Evolutionary conservation across 2,113 vertebrate genomes (phyloP).

Genomic region (Trogon surrucura): DNA sequence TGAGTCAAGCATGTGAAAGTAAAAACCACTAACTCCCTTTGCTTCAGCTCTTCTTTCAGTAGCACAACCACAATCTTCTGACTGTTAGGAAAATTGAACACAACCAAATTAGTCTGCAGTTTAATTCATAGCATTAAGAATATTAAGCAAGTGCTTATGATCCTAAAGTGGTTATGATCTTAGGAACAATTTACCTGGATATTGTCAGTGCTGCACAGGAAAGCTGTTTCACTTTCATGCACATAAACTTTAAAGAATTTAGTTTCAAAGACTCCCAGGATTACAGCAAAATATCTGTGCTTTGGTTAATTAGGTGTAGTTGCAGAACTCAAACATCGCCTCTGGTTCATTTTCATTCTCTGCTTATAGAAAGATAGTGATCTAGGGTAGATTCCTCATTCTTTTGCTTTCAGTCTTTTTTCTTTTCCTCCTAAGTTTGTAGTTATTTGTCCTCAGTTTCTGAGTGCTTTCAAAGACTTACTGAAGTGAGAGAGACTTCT

Average conservation of each 20-base stretch:
- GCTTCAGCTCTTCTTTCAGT: not conserved
- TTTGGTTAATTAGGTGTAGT: not conserved
- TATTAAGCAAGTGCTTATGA: not conserved
- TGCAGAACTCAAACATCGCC: not conserved
- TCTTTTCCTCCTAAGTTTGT: not conserved
- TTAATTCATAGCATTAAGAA: not conserved
- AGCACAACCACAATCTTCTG: not conserved
- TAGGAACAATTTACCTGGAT: not conserved
- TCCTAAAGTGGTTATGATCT: not conserved
- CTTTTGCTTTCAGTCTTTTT: not conserved
- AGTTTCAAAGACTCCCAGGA: not conserved
- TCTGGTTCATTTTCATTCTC: not conserved
- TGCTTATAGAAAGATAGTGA: not conserved
- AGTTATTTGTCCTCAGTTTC: not conserved
- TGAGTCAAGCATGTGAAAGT: not conserved
- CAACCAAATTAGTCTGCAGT: not conserved
- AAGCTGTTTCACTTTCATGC: not conserved
- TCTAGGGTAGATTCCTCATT: not conserved
- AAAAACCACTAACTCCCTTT: not conserved
- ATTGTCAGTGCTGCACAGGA: not conserved
- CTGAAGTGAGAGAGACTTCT: not conserved
- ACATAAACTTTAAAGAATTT: not conserved
- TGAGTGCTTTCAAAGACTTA: not conserved
- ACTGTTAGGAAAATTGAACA: not conserved
- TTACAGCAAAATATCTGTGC: not conserved